phyloP scores from a whole-genome alignment of 2,797 vertebrate genomes.

The Peromyscus nudipes region DNA sequence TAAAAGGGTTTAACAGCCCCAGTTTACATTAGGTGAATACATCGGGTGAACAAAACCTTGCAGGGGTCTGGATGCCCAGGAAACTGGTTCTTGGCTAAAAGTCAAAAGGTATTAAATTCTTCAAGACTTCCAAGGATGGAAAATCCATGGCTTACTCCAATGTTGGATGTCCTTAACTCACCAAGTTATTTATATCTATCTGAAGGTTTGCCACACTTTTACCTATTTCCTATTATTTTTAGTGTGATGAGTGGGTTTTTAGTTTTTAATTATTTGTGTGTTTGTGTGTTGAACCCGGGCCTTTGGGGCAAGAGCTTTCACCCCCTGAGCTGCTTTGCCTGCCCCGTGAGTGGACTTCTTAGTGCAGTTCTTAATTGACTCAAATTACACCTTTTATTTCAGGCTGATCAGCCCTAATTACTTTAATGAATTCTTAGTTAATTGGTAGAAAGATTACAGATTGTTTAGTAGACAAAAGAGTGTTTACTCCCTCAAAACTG shows the following conservation, averaged over 20 bases:
- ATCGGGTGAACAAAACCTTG: background rate
- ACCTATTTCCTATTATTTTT: background rate
- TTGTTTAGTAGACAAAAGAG: constrained; percentile 17
- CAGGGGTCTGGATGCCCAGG: background rate
- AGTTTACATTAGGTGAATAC: background rate
- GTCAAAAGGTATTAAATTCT: background rate
- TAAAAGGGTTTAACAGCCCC: background rate
- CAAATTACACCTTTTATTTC: constrained; percentile 48
- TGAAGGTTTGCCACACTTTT: constrained; percentile 29
- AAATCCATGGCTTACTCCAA: background rate
- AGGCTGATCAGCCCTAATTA: background rate
- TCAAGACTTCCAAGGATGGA: background rate
- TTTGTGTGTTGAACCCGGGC: background rate
- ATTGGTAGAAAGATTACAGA: constrained; percentile 14
- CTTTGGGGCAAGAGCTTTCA: background rate
- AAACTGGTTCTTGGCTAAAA: background rate
- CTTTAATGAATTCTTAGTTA: constrained; percentile 35
- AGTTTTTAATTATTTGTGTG: background rate
- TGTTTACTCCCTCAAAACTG: constrained; percentile 2
- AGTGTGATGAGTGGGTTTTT: background rate
- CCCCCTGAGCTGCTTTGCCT: background rate
- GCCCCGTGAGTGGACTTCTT: background rate
- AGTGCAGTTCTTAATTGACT: background rate
- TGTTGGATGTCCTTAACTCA: background rate
- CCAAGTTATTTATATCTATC: background rate